Percentiles rank a stretch among this genome's conserved stretches.
Conservation (phyloP, 2,797 vertebrate genomes). For the Anolis apletophallus region DNA sequence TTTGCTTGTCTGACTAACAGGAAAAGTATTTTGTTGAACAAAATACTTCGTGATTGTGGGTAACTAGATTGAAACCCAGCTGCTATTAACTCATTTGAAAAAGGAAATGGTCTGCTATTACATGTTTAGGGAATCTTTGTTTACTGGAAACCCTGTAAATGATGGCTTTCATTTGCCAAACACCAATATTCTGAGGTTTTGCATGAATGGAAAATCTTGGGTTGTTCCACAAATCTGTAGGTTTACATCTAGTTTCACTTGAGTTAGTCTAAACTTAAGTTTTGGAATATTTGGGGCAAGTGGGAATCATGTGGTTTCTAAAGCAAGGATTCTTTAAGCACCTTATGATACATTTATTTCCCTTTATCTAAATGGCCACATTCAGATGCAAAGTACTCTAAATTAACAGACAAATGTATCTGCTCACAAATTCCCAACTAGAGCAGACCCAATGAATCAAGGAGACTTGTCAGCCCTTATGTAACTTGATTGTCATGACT, state of each 20-base stretch:
- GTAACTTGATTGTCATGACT: too few relatives aligned
- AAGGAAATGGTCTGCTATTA: background rate
- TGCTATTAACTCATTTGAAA: slow-evolving; percentile 1
- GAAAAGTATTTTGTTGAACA: background rate
- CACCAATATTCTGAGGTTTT: background rate
- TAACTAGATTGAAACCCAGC: background rate
- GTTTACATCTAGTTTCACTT: background rate
- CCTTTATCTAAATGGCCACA: background rate
- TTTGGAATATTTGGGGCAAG: background rate
- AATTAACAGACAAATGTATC: background rate
- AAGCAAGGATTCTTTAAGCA: background rate
- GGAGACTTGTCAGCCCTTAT: too few relatives aligned
- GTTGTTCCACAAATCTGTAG: background rate
- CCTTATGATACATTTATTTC: background rate
- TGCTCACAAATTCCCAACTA: background rate
- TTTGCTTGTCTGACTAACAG: slow-evolving; percentile 7
- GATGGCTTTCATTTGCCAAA: background rate
- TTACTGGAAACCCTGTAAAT: background rate
- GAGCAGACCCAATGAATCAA: too few relatives aligned
- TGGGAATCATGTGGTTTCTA: background rate
- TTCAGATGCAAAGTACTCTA: background rate
- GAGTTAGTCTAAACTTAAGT: background rate
- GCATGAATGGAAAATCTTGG: background rate
- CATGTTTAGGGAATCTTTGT: background rate
- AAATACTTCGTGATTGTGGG: background rate